A percentile compares a stretch with the other conserved stretches of the same genome.
phyloP scores from a whole-genome alignment of 1,140 invertebrate genomes.

The Drosophila setifemur region DNA sequence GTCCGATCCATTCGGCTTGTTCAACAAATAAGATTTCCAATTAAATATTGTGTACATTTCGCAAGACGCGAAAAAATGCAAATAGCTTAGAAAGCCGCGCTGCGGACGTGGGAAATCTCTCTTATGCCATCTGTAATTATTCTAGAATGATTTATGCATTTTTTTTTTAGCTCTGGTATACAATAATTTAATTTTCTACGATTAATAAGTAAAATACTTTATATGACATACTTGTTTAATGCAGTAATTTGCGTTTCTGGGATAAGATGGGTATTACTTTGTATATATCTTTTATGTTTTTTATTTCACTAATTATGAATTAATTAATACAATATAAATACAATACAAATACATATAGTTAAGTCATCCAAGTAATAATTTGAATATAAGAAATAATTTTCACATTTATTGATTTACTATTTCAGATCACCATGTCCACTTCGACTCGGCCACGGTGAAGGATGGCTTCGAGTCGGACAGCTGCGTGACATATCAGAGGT shows the following conservation, averaged over 20 bases:
- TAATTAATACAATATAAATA: too few relatives aligned
- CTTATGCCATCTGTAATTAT: not conserved
- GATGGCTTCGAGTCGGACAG: constrained; percentile 78
- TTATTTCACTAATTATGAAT: too few relatives aligned
- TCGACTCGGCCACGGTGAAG: constrained; percentile 69
- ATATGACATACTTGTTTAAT: too few relatives aligned
- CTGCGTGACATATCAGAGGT: constrained; percentile 78
- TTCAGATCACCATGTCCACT: constrained; percentile 82
- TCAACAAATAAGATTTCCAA: constrained; percentile 35
- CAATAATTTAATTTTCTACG: too few relatives aligned
- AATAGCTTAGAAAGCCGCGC: not conserved
- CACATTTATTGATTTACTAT: not conserved
- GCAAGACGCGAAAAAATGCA: constrained; percentile 27
- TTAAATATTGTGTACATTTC: constrained; percentile 42
- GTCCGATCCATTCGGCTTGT: constrained; percentile 6
- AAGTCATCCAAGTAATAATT: not conserved
- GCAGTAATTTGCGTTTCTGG: too few relatives aligned
- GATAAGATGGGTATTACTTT: too few relatives aligned
- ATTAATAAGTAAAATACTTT: too few relatives aligned
- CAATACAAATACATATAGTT: too few relatives aligned
- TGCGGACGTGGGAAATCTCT: not conserved
- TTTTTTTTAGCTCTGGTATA: too few relatives aligned
- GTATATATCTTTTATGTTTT: too few relatives aligned
- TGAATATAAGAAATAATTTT: not conserved
- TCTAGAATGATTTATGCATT: too few relatives aligned